Conservation (phyloP, 1,140 invertebrate genomes). For the Atta cephalotes region DNA sequence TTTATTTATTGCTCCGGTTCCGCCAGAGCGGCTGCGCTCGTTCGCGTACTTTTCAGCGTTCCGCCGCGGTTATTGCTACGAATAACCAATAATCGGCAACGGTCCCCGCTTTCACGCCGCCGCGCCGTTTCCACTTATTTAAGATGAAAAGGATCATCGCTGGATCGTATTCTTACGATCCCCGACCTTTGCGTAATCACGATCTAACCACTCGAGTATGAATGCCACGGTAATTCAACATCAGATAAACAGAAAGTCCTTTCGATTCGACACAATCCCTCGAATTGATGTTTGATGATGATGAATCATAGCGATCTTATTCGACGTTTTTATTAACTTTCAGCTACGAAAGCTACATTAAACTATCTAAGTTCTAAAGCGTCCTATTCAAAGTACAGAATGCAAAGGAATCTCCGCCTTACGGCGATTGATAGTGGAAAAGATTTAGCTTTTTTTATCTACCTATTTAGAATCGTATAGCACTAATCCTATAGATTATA, state of each 20-base stretch:
- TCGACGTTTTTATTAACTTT: background rate
- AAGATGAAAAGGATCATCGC: constrained; percentile 17
- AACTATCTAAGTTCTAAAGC: no score
- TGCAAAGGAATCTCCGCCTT: no score
- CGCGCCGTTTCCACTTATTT: constrained; percentile 73
- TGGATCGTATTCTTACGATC: constrained; percentile 7
- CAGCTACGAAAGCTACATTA: no score
- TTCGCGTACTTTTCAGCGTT: constrained; percentile 65
- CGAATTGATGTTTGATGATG: constrained; percentile 42
- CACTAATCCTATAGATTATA: no score
- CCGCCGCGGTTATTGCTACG: constrained; percentile 63
- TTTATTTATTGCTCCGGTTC: constrained; percentile 69
- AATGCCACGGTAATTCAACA: constrained; percentile 12
- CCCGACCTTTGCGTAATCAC: constrained; percentile 27
- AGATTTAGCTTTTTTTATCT: no score
- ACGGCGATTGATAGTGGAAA: no score
- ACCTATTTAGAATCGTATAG: no score
- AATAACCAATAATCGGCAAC: constrained; percentile 48
- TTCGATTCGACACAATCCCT: constrained; percentile 21
- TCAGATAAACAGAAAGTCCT: constrained; percentile 23
- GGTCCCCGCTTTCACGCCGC: constrained; percentile 58
- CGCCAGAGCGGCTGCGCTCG: constrained; percentile 36
- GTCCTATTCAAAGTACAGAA: no score
- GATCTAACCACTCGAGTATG: background rate
- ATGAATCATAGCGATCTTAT: constrained; percentile 19